A percentile compares a stretch with the other conserved stretches of the same genome.
phyloP scores from a whole-genome alignment of 2,797 vertebrate species.

The Rachycentron canadum region DNA sequence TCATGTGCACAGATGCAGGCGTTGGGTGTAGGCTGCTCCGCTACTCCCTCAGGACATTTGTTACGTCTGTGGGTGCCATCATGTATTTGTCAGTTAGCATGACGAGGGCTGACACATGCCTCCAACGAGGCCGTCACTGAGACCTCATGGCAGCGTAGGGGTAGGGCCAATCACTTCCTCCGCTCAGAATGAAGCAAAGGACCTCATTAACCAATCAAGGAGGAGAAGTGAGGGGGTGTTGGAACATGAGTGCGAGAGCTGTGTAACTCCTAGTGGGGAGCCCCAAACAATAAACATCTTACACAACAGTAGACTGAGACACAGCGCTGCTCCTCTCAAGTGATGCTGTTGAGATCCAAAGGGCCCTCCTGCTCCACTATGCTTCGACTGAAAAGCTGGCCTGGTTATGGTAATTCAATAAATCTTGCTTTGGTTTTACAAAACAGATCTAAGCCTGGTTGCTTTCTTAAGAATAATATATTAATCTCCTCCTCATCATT shows the following conservation, averaged over 20 bases:
- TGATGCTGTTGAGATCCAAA: conserved; percentile 35
- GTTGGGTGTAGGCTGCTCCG: conserved; percentile 52
- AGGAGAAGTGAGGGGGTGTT: conserved; percentile 75
- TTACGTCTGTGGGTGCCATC: conserved; percentile 57
- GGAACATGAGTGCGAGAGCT: conserved; percentile 60
- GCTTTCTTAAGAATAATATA: not conserved
- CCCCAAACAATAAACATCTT: conserved; percentile 76
- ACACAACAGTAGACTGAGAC: conserved; percentile 45
- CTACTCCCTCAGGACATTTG: conserved; percentile 50
- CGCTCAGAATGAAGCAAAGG: conserved; percentile 53
- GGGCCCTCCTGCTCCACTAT: conserved; percentile 33
- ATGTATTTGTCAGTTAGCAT: conserved; percentile 63
- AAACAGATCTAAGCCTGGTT: conserved; percentile 11
- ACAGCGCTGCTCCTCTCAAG: conserved; percentile 33
- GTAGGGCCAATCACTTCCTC: conserved; percentile 71
- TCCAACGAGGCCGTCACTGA: conserved; percentile 49
- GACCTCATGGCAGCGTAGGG: conserved; percentile 74
- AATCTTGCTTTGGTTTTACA: conserved; percentile 15
- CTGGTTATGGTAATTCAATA: conserved; percentile 35
- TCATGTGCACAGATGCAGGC: conserved; percentile 47
- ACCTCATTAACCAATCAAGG: conserved; percentile 80
- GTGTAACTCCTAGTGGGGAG: conserved; percentile 50
- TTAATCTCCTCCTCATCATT: conserved; percentile 13
- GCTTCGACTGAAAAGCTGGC: conserved; percentile 16
- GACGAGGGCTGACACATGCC: conserved; percentile 68